A percentile compares a stretch with the other conserved stretches of the same genome.
Conservation (phyloP, 2,888 invertebrate species). For the Scaeva pyrastri region DNA sequence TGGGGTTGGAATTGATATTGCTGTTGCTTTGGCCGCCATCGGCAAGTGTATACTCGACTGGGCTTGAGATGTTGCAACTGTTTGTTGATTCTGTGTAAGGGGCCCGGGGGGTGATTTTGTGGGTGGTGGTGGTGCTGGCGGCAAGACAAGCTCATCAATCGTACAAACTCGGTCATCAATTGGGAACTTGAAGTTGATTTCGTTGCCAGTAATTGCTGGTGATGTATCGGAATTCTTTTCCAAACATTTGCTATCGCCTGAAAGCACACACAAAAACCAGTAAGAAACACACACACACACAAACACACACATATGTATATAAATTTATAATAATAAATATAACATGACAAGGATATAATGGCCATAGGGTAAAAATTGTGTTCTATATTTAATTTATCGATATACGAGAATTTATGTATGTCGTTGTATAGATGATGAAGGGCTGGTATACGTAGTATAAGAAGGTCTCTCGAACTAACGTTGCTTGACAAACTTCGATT, state of each 20-base stretch:
- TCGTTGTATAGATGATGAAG: too few relatives aligned
- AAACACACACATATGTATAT: neutral
- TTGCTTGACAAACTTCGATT: neutral
- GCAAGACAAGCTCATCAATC: conserved; percentile 83
- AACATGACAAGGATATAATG: conserved; percentile 26
- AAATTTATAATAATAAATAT: conserved; percentile 35
- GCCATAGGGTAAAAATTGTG: neutral
- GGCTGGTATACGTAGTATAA: neutral
- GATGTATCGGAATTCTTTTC: conserved; percentile 82
- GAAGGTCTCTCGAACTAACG: neutral
- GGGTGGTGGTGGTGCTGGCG: conserved; percentile 81
- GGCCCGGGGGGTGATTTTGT: conserved; percentile 72
- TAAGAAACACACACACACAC: conserved; percentile 22
- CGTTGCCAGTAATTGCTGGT: conserved; percentile 80
- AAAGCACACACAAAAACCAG: conserved; percentile 16
- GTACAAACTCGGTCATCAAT: conserved; percentile 84
- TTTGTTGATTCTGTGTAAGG: conserved; percentile 46
- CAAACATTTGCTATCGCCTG: conserved; percentile 83
- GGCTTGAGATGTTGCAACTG: conserved; percentile 51
- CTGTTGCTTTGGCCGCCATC: conserved; percentile 77
- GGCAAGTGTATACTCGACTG: conserved; percentile 71
- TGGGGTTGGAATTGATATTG: conserved; percentile 78
- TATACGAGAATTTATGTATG: too few relatives aligned
- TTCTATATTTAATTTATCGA: conserved; percentile 6
- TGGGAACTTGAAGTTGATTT: conserved; percentile 87